Base-by-base conservation (phyloP, 2,797 vertebrate genomes). In the Periophthalmus magnuspinnatus region DNA sequence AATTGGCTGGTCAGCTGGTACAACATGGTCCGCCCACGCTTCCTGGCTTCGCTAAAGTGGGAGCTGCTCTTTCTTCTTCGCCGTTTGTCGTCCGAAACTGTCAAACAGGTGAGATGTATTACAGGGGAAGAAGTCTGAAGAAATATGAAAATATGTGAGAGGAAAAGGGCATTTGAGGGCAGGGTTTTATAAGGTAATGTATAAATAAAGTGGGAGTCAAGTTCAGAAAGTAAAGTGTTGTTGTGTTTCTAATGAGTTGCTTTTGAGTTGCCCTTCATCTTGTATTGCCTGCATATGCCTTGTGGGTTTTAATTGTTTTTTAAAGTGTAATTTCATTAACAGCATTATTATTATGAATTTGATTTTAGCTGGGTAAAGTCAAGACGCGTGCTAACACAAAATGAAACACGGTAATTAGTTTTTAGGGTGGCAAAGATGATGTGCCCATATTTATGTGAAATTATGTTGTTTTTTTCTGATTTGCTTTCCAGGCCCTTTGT, bases 1-100 rank as follows among this genome's bases (percentile, higher is more conserved):
- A 97, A 96, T 59, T 95, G 96, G 72, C 90, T 94, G 75, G 94
- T 95, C 76, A 98, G 90, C 2, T 94, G 94, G 86, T 93, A 94
- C 66, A 99, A 83, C 81, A 96, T 93, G 2, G 93, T 95, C 41
- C 85, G 91, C 65, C 95, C 95, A 55, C 95, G 95, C 86, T 90
- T 94, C 77, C 91, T 91, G 0, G 95, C 94, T 17, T 94, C 92
- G 36, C 88, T 92, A 84, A 96, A 91, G 76, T 90, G 95, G 0
- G 93, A 93, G 75, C 89, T 92, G 76, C 94, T 88, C 84, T 95
- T 96, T 84, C 92, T 94, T 86, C 89, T 94, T 76, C 80, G 89
- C 68, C 93, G 90, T 81, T 94, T 96, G 84, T 95, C 95, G 81
- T 93, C 93, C 81, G 84, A 79, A 82, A 83, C 77, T 82, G 64